Conservation (phyloP, 2,888 invertebrate species). For the Lasioglossum morio region DNA sequence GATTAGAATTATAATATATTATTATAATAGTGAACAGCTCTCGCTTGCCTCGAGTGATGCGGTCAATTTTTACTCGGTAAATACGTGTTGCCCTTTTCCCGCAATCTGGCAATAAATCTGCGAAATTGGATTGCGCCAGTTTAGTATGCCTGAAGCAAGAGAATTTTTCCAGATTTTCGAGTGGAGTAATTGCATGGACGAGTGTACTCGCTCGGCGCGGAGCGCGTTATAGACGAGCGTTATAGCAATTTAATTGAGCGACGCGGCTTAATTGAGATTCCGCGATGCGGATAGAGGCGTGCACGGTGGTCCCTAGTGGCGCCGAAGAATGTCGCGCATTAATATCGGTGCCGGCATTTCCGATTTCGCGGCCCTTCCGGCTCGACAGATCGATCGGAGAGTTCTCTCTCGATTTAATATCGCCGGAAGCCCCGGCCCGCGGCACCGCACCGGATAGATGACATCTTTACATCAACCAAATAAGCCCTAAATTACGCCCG, state of each 20-base stretch:
- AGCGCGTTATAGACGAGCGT: background rate
- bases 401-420: slow-evolving; percentile 11
- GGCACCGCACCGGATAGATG: slow-evolving; percentile 31
- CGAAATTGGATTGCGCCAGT: background rate
- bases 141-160: background rate
- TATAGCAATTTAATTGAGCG: slow-evolving; percentile 13
- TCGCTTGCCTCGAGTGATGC: no score
- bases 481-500: slow-evolving; percentile 64
- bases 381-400: slow-evolving; percentile 8
- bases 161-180: background rate
- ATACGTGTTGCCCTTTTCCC: background rate
- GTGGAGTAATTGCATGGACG: background rate
- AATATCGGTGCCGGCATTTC: slow-evolving; percentile 2
- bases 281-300: background rate
- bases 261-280: slow-evolving; percentile 34
- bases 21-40: no score
- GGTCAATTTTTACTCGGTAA: no score
- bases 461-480: slow-evolving; percentile 67
- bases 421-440: slow-evolving; percentile 26
- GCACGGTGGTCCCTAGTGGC: background rate
- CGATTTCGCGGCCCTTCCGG: slow-evolving; percentile 14
- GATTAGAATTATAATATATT: no score
- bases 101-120: background rate
- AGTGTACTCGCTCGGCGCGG: background rate
- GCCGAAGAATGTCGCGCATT: slow-evolving; percentile 5